Base-by-base conservation (phyloP, 2,888 invertebrate genomes). In the Hirtodrosophila trivittata region DNA sequence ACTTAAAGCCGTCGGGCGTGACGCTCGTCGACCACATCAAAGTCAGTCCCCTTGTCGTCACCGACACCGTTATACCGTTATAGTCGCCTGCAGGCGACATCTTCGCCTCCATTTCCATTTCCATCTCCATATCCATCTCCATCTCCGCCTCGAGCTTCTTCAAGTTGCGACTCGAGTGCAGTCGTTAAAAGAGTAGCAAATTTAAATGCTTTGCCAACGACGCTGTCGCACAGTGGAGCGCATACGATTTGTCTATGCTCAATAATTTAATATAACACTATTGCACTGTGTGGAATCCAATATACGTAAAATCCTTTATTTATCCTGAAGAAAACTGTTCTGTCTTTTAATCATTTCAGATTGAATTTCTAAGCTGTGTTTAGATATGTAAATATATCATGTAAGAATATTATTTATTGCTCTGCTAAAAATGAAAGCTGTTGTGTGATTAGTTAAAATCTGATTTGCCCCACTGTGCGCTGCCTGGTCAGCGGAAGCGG, bases 141-240 rank as follows among this genome's bases (percentile, higher is more conserved):
- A 28, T 9, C 28, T 8, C 1, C 28, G 28, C 28, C 28, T 28
- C 47, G 38, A 56, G 55, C 41, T 63, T 38, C 43, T 46, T 45
- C 43, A 28, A 57, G 58, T 38, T 47, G 55, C 6, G 33, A 45
- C 69, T 77, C 76, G 77, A 82, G 80, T 85, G 83, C 83, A 78
- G 75, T 83, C 80, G 66, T 83, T 80, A 77, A 83, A 83, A 74
- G 72, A 75, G 82, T 83, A 63, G 83, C 77, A 70, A 72, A 82
- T 83, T 85, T 83, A 77, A 82, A 82, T 83, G 86, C 67, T 69
- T 66, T 75, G 75, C 62, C 76, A 78, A 76, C 50, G 65, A 67
- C 50, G 38, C 39, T 32, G 9, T n/a, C 25, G 67, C 58, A 71
- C 71, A 67, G 51, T 72, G 58, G 41, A 3, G 7, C 51, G 38